These are phyloP conservation scores for Gambusia affinis DNA, from an alignment of 2,113 vertebrate species.

Conservation along the genomic window DNA sequence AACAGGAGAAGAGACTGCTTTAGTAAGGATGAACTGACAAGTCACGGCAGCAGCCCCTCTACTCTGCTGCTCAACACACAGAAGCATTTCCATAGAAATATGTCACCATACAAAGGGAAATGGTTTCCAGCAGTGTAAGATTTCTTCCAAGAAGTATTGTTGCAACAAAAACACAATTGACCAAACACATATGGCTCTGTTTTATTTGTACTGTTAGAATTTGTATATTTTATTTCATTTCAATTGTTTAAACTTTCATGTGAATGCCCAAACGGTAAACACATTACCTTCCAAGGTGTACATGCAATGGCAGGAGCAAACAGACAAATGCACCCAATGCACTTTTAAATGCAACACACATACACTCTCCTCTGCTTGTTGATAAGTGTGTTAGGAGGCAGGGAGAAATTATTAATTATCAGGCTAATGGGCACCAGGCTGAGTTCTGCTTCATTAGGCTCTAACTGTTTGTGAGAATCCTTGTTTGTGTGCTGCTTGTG, in stretches of 20 bases:
- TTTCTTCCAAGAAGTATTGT: too few species aligned
- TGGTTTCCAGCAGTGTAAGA: too few species aligned
- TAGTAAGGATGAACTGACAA: too few species aligned
- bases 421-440: constrained; percentile 97
- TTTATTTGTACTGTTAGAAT: background rate
- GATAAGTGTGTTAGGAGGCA: constrained; percentile 91
- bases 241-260: constrained; percentile 9
- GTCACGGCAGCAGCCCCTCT: too few species aligned
- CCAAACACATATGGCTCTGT: too few species aligned
- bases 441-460: constrained; percentile 96
- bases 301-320: constrained; percentile 47
- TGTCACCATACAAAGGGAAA: too few species aligned
- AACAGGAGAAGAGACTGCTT: too few species aligned
- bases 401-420: constrained; percentile 99
- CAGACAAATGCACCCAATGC: constrained; percentile 22
- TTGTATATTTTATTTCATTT: constrained; percentile 1
- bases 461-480: constrained; percentile 69
- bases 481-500: constrained; percentile 62
- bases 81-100: too few species aligned
- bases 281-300: constrained; percentile 50
- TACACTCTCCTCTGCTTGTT: constrained; percentile 80
- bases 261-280: constrained; percentile 22
- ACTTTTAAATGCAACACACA: constrained; percentile 6
- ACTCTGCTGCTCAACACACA: too few species aligned
- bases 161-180: too few species aligned